Percentiles rank a stretch among this genome's conserved stretches.
Evolutionary conservation across 1,140 invertebrate genomes (phyloP).

Genomic region (Camponotus vicinus): DNA sequence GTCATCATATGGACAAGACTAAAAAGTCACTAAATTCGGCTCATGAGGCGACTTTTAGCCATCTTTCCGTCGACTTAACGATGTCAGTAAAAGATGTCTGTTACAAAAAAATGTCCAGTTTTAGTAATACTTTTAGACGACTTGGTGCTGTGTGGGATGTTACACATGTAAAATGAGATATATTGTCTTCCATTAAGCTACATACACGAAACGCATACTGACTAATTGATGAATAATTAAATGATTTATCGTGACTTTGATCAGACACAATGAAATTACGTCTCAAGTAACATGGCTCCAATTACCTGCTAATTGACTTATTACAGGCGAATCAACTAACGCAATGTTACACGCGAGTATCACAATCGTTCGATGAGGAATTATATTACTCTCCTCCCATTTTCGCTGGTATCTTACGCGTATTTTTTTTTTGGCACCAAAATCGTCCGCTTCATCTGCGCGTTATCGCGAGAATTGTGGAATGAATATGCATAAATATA

Average conservation of each 20-base stretch:
- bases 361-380: slow-evolving; percentile 12
- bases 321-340: slow-evolving; percentile 54
- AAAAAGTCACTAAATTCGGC: too few species aligned
- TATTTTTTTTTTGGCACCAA: not conserved
- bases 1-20: too few species aligned
- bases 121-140: too few species aligned
- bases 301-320: slow-evolving; percentile 65
- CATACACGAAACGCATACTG: not conserved
- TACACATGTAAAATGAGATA: not conserved
- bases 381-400: slow-evolving; percentile 9
- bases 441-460: not conserved
- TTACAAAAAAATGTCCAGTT: too few species aligned
- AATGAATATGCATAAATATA: not conserved
- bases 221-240: slow-evolving; percentile 67
- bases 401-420: not conserved
- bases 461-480: not conserved
- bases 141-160: too few species aligned
- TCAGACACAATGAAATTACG: slow-evolving; percentile 25
- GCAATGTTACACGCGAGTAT: not conserved
- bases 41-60: too few species aligned
- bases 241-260: slow-evolving; percentile 30
- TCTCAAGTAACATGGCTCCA: slow-evolving; percentile 60
- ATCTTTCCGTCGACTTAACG: too few species aligned
- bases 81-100: too few species aligned
- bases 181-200: not conserved